Conservation (phyloP, 2,113 vertebrate species). For the Chaetodon auriga region DNA sequence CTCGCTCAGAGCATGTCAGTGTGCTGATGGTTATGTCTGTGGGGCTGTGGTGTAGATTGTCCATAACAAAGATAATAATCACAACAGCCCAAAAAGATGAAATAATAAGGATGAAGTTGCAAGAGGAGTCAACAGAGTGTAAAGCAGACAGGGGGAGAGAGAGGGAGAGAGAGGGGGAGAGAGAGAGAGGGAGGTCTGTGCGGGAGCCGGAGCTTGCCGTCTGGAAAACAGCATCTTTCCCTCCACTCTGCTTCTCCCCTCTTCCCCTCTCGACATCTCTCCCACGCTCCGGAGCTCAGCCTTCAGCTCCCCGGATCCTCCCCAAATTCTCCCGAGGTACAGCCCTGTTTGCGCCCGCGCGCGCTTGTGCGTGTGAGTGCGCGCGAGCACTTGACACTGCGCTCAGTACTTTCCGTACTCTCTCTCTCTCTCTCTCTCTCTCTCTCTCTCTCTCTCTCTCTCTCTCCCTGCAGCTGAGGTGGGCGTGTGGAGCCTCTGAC, state of each 20-base stretch:
- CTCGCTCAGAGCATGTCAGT: background rate
- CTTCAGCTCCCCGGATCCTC: slow-evolving; percentile 73
- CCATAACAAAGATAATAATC: background rate
- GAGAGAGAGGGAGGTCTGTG: slow-evolving; percentile 31
- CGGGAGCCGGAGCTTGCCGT: slow-evolving; percentile 51
- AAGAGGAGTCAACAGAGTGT: slow-evolving; percentile 18
- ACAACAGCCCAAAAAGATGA: no score
- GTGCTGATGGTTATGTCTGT: background rate
- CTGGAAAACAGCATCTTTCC: slow-evolving; percentile 75
- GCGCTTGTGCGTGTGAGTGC: background rate
- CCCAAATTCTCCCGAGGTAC: slow-evolving; percentile 67
- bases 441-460: slow-evolving; percentile 37
- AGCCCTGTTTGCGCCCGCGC: slow-evolving; percentile 5
- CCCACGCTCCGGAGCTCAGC: slow-evolving; percentile 75
- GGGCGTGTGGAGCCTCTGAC: slow-evolving; percentile 80
- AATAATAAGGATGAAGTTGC: background rate
- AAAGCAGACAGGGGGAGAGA: slow-evolving; percentile 2
- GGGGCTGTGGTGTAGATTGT: background rate
- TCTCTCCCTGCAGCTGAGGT: slow-evolving; percentile 71
- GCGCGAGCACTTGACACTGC: slow-evolving; percentile 55
- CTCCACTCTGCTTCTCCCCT: slow-evolving; percentile 70
- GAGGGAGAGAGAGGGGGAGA: background rate
- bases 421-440: slow-evolving; percentile 24
- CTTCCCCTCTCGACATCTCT: slow-evolving; percentile 74
- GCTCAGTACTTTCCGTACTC: slow-evolving; percentile 45